Conservation (phyloP, 2,888 invertebrate genomes). For the Eudasyphora cyanicolor region DNA sequence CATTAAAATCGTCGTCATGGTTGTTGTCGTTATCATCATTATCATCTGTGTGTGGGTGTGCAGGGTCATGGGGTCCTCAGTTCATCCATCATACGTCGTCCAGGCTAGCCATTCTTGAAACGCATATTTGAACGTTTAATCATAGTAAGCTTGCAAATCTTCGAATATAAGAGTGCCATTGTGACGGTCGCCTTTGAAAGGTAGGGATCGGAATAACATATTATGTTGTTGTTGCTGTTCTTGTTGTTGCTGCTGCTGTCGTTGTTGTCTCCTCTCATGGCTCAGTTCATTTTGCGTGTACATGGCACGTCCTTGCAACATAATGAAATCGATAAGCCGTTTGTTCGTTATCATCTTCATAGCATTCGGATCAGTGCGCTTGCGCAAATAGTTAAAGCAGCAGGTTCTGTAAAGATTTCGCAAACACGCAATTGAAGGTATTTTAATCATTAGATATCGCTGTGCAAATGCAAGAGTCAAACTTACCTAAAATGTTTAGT, state of each 20-base stretch:
- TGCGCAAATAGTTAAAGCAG: constrained; percentile 85
- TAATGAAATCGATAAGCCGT: constrained; percentile 76
- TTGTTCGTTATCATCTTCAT: constrained; percentile 74
- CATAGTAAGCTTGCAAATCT: constrained; percentile 71
- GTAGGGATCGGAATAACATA: constrained; percentile 29
- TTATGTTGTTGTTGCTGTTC: constrained; percentile 24
- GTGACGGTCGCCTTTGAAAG: constrained; percentile 37
- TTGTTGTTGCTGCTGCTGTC: constrained; percentile 39
- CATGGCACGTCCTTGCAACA: constrained; percentile 76
- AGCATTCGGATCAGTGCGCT: constrained; percentile 79
- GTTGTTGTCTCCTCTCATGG: constrained; percentile 56
- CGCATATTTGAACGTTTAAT: constrained; percentile 64
- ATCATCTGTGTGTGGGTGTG: background rate
- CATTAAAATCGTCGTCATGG: constrained; percentile 12
- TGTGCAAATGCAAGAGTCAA: background rate
- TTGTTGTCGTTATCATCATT: background rate
- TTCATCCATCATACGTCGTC: background rate
- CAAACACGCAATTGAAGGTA: background rate
- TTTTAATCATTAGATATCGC: background rate
- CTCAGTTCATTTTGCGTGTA: constrained; percentile 72
- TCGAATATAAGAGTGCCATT: constrained; percentile 66
- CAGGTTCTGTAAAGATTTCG: constrained; percentile 81
- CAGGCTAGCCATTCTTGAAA: no score
- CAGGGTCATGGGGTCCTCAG: constrained; percentile 8
- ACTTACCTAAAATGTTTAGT: constrained; percentile 82